These are phyloP conservation scores for Ephydatia muelleri DNA, from an alignment of 37 sponge, comb jelly and placozoan species.

Conservation along the genomic window DNA sequence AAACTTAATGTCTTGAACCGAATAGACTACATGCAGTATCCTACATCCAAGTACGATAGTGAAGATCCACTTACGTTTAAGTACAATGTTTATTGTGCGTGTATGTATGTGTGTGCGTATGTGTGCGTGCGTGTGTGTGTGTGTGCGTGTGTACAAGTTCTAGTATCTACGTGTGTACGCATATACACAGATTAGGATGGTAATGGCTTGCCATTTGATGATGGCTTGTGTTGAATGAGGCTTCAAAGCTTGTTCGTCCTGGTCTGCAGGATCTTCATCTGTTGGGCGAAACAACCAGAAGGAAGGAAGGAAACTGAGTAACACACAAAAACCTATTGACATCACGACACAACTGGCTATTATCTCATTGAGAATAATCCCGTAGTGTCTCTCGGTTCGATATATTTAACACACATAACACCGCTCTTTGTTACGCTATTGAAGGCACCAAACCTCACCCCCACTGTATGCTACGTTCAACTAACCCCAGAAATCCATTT, in stretches of 20 bases:
- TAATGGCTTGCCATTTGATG: slow-evolving; percentile 33
- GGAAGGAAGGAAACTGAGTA: neutral
- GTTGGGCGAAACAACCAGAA: neutral
- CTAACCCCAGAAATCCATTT: neutral
- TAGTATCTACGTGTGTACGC: neutral
- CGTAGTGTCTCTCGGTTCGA: too few species aligned
- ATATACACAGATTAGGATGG: neutral
- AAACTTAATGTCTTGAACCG: too few species aligned
- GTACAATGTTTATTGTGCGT: too few species aligned
- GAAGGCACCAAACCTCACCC: neutral
- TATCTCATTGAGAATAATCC: too few species aligned
- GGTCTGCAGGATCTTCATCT: slow-evolving; percentile 11
- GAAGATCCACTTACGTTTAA: too few species aligned
- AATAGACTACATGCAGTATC: too few species aligned
- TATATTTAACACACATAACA: neutral
- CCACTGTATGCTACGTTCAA: neutral
- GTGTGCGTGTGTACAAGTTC: neutral
- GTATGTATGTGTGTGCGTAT: neutral
- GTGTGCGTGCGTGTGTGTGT: slow-evolving; percentile 9
- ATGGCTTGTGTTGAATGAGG: slow-evolving; percentile 65
- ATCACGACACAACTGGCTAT: too few species aligned
- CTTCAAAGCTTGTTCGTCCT: slow-evolving; percentile 2
- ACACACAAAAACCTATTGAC: too few species aligned
- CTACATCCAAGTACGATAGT: too few species aligned
- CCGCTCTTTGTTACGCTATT: neutral